Conservation (phyloP, 1,140 invertebrate genomes). For the Stegodyphus mimosarum region DNA sequence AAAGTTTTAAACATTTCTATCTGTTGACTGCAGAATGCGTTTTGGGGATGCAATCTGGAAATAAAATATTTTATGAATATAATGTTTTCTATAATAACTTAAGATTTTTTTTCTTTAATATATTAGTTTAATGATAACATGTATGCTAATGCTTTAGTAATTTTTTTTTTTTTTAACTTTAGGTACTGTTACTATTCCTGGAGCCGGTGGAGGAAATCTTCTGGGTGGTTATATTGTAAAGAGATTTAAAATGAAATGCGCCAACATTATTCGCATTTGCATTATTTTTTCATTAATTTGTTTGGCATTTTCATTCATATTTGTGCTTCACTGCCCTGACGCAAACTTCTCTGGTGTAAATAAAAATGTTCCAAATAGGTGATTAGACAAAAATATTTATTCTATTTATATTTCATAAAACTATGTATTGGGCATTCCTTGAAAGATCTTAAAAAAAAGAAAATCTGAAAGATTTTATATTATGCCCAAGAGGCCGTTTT, state of each 20-base stretch:
- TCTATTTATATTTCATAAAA: no score
- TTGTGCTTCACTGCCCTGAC: conserved; percentile 80
- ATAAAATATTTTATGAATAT: no score
- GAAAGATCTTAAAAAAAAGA: no score
- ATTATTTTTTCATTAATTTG: conserved; percentile 73
- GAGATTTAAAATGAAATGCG: conserved; percentile 76
- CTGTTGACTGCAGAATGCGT: no score
- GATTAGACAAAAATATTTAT: conserved; percentile 62
- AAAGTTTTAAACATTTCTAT: no score
- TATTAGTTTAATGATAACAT: no score
- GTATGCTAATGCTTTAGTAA: not conserved
- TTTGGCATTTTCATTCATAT: conserved; percentile 75
- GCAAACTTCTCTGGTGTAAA: conserved; percentile 80
- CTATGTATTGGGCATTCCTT: no score
- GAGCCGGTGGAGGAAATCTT: conserved; percentile 79
- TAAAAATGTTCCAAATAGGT: conserved; percentile 71
- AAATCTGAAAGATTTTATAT: no score
- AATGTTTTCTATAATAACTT: no score
- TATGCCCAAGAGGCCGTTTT: no score
- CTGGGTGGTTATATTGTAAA: conserved; percentile 84
- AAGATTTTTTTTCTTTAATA: no score
- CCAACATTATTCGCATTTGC: conserved; percentile 81
- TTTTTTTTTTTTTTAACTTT: conserved; percentile 45
- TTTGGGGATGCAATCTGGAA: no score
- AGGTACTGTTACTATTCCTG: conserved; percentile 73